phyloP scores from a whole-genome alignment of 2,113 vertebrate species.

The Climacteris rufus region DNA sequence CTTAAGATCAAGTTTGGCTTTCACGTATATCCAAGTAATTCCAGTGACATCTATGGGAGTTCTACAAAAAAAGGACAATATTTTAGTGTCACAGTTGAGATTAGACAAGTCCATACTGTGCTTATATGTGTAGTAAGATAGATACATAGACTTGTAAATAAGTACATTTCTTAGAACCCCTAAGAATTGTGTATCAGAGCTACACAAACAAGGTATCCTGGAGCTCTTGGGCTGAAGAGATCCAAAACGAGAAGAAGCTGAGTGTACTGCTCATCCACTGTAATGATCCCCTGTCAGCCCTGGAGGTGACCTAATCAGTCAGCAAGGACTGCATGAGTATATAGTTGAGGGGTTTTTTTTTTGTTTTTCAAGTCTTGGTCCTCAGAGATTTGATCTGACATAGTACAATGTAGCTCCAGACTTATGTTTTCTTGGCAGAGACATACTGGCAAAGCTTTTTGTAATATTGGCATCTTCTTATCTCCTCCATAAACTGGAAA shows the following conservation, averaged over 20 bases:
- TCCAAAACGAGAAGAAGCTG: not conserved
- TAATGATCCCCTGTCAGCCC: not conserved
- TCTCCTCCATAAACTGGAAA: not conserved
- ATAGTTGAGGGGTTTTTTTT: rapidly evolving
- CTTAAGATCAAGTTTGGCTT: not conserved
- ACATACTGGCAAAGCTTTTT: not conserved
- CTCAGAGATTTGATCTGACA: not conserved
- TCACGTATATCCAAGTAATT: not conserved
- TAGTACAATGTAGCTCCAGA: not conserved
- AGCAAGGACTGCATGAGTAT: not conserved
- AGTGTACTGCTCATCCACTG: not conserved
- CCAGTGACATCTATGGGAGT: not conserved
- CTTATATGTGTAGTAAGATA: not conserved
- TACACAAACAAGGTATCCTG: not conserved
- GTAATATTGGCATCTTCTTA: not conserved
- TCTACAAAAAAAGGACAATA: not conserved
- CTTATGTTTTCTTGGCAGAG: not conserved
- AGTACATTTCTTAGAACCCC: not conserved
- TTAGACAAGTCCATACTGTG: not conserved
- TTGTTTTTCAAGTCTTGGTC: not conserved
- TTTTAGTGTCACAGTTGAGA: not conserved
- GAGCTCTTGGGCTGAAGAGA: not conserved
- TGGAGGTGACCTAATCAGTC: not conserved
- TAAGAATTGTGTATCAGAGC: not conserved
- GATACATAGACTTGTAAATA: not conserved